These are phyloP conservation scores for Peromyscus maniculatus DNA, from an alignment of 2,113 vertebrate genomes.

Conservation along the genomic window DNA sequence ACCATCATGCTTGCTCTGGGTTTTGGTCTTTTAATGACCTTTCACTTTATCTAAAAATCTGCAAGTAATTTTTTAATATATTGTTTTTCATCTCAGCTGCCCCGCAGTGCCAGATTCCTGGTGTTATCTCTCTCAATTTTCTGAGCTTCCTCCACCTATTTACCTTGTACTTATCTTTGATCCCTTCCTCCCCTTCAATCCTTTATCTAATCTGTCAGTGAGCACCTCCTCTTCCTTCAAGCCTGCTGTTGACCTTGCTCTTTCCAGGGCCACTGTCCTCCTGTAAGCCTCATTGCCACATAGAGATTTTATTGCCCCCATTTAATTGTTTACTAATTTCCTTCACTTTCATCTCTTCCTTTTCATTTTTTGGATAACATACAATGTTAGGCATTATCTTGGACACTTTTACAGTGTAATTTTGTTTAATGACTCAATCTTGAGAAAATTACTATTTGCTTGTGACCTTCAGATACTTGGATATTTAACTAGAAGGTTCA, in stretches of 20 bases:
- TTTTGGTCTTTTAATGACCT: background rate
- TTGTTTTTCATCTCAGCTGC: background rate
- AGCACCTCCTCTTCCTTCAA: constrained; percentile 30
- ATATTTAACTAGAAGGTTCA: background rate
- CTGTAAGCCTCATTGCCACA: background rate
- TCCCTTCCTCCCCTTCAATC: background rate
- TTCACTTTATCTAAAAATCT: constrained; percentile 15
- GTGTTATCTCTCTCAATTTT: background rate
- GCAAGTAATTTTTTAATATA: background rate
- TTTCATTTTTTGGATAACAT: constrained; percentile 28
- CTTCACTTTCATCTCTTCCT: background rate
- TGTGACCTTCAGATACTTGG: background rate
- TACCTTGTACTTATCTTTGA: constrained; percentile 56
- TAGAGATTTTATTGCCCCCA: background rate
- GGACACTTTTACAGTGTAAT: background rate
- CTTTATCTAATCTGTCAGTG: constrained; percentile 26
- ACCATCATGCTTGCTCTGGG: background rate
- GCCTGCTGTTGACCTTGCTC: constrained; percentile 20
- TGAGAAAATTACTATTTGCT: constrained; percentile 13
- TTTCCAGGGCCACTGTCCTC: background rate
- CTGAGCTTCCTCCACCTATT: background rate
- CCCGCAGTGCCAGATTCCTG: constrained; percentile 34
- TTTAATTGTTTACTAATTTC: background rate
- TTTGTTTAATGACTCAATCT: background rate
- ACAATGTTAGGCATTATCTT: background rate